Evolutionary conservation across 1,140 invertebrate species (phyloP), one percentile per base, ranked within the genome.

Genomic region (Drosophila insularis): DNA sequence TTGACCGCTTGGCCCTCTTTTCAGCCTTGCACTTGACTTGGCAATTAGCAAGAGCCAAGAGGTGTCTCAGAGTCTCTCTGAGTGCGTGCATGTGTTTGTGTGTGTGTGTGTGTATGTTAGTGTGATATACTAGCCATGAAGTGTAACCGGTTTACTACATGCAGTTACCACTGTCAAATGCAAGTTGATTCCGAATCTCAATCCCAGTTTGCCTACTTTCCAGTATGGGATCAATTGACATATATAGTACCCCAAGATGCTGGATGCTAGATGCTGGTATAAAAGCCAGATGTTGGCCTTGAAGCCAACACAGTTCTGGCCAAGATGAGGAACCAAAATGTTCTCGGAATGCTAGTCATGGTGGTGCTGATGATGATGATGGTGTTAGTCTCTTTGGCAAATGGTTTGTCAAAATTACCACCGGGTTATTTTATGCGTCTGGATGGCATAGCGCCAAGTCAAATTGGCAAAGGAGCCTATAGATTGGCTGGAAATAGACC

Each of bases 381-480:
- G 13, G 13, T 63, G 13, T n/a, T 72, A 10, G 1, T 68, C 7
- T 7, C 61, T n/a, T 43, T 55, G 32, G 37, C 39, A 19, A 19
- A n/a, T 21, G 43, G 43, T 35, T 21, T 21, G 59, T 23, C 37
- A 37, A 68, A 17, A 32, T 43, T 79, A 31, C 69, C 66, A 0
- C 59, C 56, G 2, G 55, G 63, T 46, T 68, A 77, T 43, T 62
- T 70, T 3, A 74, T 69, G 74, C 74, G 66, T 5, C 8, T 76
- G 50, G 31, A 63, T 5, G 40, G 59, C 1, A 8, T 59, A 53
- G 65, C 72, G 0, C 40, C 65, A 1, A 63, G 66, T 11, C 27
- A 72, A 5, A 54, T 72, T 14, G 80, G 80, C 46, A 82, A 82
- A 21, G 80, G 80, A 7, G 74, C 75, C 14, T 81, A 78, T 8